A percentile compares a stretch with the other conserved stretches of the same genome.
Evolutionary conservation across 2,797 vertebrate species (phyloP).

Genomic region (Hafferia zeledoni): DNA sequence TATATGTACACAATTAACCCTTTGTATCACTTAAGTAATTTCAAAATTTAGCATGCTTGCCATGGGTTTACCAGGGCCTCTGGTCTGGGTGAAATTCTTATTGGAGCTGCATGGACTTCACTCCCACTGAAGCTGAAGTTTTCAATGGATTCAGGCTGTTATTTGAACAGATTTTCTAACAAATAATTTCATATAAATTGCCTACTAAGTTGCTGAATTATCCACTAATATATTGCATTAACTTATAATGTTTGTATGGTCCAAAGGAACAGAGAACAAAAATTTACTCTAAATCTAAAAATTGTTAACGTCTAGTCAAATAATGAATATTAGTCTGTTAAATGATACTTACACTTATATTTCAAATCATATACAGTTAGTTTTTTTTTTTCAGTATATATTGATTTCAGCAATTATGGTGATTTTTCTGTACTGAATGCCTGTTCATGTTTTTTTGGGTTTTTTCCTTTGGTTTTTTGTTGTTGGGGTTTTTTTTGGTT

Average conservation of each 20-base stretch:
- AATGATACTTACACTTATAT: neutral
- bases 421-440: neutral
- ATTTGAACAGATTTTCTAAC: neutral
- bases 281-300: neutral
- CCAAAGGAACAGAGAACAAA: neutral
- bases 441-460: neutral
- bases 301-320: neutral
- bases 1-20: neutral
- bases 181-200: neutral
- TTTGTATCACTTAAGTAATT: neutral
- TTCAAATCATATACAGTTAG: neutral
- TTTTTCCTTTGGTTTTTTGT: no score
- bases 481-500: no score
- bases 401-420: neutral
- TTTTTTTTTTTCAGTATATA: neutral
- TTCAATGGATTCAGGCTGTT: neutral
- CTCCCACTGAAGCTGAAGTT: neutral
- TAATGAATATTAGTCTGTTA: neutral
- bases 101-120: rapidly evolving
- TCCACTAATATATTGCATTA: neutral
- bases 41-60: neutral
- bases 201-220: neutral
- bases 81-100: neutral
- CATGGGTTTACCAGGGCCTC: neutral
- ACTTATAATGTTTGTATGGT: neutral